Evolutionary conservation across 1,140 invertebrate genomes (phyloP), one percentile per base, ranked within the genome.

Genomic region (Pachyrhynchus sulphureomaculatus): DNA sequence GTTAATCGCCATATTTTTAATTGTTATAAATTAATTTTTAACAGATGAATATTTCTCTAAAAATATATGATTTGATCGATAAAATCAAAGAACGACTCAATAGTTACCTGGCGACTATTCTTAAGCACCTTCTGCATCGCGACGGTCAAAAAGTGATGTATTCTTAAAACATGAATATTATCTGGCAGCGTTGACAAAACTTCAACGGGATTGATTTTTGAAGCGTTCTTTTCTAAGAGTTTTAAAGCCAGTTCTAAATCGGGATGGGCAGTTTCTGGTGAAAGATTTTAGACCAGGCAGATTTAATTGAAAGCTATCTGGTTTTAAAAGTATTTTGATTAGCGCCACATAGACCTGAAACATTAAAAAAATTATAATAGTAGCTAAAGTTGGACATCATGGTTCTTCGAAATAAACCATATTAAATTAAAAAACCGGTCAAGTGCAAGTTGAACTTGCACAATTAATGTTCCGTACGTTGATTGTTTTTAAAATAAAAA

Each of bases 171-270:
- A 5, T 85, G 86, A 44, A 95, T 85, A 33, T 82, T 83, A 69
- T 92, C 83, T 0, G 93, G 92, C 39, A 96, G 75, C 62, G 91
- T 81, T 45, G 86, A 80, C 23, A 93, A 73, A 0, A 84, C 88
- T 83, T 89, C 73, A 13, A 79, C 71, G 0, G 91, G 89, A 71
- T 94, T 87, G 58, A 96, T 91, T 76, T 88, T 87, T 9, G 84
- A 81, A 0, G 92, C 90, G 76, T 96, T 87, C 49, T 89, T 83
- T 69, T 95, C 87, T 1, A 98, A 76, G 33, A 97, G 75, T 49
- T 83, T 76, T 0, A 98, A 76, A 6, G 92, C 92, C 24, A 87
- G 86, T 64, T 90, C 84, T n/a, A 91, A 73, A 75, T 96, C 89
- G 0, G 90, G 85, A 47, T 81, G 79, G 0, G 82, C 72, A 0